A percentile compares a stretch with the other conserved stretches of the same genome.
These are phyloP conservation scores for Altica lythri DNA, from an alignment of 2,888 invertebrate genomes.

Conservation along the genomic window DNA sequence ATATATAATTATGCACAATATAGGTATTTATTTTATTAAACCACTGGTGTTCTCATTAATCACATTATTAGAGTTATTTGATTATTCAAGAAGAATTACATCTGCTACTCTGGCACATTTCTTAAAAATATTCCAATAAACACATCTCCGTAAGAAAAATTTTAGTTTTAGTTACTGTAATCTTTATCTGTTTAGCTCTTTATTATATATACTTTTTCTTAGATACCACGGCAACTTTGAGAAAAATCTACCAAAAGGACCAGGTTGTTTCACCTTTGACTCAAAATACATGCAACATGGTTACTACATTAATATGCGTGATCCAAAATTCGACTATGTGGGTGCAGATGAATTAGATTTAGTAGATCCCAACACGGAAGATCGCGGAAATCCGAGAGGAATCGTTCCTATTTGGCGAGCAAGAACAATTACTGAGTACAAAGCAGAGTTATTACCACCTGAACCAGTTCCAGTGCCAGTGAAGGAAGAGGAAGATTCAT, in stretches of 20 bases:
- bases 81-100: too few relatives aligned
- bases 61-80: too few relatives aligned
- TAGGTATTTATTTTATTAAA: conserved; percentile 53
- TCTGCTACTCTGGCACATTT: too few relatives aligned
- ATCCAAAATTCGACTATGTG: conserved; percentile 62
- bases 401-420: conserved; percentile 70
- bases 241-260: conserved; percentile 70
- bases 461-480: conserved; percentile 70
- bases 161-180: not conserved
- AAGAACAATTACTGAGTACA: conserved; percentile 69
- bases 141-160: too few relatives aligned
- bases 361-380: conserved; percentile 54
- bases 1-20: conserved; percentile 70
- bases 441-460: conserved; percentile 71
- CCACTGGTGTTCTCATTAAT: not conserved
- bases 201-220: not conserved
- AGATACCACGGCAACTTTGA: conserved; percentile 73
- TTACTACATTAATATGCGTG: conserved; percentile 66
- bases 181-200: not conserved
- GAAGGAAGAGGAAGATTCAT: conserved; percentile 66
- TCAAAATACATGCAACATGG: conserved; percentile 79
- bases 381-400: conserved; percentile 49
- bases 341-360: conserved; percentile 57
- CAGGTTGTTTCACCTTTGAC: conserved; percentile 77
- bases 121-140: too few relatives aligned